Evolutionary conservation across 2,888 invertebrate species (phyloP).

Genomic region (Antheraea yamamai): DNA sequence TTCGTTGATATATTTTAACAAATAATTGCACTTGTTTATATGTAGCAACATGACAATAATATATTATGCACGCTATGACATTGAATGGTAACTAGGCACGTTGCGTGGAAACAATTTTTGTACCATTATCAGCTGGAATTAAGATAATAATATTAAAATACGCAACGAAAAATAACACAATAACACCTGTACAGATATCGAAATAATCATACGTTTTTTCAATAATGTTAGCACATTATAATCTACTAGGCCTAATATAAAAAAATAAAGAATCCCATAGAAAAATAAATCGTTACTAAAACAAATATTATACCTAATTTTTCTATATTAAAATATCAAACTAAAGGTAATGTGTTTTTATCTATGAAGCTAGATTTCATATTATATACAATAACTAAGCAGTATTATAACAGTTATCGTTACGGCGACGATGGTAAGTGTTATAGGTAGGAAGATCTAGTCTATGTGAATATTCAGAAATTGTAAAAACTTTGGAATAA

Average conservation of each 20-base stretch:
- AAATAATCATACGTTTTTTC: not conserved
- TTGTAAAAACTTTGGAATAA: not conserved
- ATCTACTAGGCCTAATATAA: not conserved
- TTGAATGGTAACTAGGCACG: slow-evolving; percentile 8
- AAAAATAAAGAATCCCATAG: not conserved
- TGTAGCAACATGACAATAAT: not conserved
- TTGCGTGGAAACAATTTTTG: not conserved
- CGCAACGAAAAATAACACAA: not conserved
- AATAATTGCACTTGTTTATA: not conserved
- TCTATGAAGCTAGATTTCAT: not conserved
- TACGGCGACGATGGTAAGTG: not conserved
- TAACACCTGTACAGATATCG: not conserved
- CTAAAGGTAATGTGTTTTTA: not conserved
- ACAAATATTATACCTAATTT: not conserved
- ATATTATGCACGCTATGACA: not conserved
- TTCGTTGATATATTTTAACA: slow-evolving; percentile 11
- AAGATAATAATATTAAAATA: not conserved
- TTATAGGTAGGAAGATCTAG: not conserved
- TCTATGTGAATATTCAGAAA: not conserved
- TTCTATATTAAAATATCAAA: not conserved
- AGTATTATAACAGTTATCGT: not conserved
- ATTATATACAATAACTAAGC: not conserved
- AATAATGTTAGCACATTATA: not conserved
- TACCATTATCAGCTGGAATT: not conserved
- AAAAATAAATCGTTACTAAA: not conserved